phyloP scores from a whole-genome alignment of 1,140 invertebrate genomes.

The Rhagoletis zephyria region DNA sequence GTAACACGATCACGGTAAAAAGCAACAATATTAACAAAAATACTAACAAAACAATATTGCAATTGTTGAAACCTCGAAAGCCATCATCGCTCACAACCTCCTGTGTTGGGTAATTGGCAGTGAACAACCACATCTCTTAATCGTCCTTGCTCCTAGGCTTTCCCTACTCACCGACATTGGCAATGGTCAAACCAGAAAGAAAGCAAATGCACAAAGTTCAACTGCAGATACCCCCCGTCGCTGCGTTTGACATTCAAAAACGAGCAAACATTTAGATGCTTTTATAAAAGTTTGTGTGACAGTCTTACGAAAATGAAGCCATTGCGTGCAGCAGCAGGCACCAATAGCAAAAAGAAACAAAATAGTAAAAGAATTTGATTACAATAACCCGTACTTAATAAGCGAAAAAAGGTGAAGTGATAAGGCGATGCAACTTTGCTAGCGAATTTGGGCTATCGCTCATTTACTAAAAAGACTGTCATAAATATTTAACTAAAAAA shows the following conservation, averaged over 20 bases:
- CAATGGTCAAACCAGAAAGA: slow-evolving; percentile 3
- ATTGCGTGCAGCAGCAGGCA: neutral
- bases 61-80: neutral
- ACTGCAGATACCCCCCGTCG: neutral
- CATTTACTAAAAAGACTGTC: no score
- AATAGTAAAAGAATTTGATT: slow-evolving; percentile 6
- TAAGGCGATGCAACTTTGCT: neutral
- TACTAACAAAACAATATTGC: neutral
- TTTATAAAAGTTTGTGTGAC: neutral
- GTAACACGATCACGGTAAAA: no score
- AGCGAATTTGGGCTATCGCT: no score
- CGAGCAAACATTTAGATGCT: neutral
- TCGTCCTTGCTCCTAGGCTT: slow-evolving; percentile 14
- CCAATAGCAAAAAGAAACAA: neutral
- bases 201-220: neutral
- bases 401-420: neutral
- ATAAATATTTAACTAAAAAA: no score
- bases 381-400: neutral
- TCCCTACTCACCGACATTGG: neutral
- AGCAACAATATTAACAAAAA: neutral
- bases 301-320: neutral
- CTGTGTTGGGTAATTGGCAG: neutral
- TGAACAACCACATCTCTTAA: neutral
- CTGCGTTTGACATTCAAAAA: neutral
- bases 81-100: neutral